Percentiles rank a stretch among this genome's conserved stretches.
Conservation (phyloP, 2,797 vertebrate genomes). For the Urophycis tenuis region DNA sequence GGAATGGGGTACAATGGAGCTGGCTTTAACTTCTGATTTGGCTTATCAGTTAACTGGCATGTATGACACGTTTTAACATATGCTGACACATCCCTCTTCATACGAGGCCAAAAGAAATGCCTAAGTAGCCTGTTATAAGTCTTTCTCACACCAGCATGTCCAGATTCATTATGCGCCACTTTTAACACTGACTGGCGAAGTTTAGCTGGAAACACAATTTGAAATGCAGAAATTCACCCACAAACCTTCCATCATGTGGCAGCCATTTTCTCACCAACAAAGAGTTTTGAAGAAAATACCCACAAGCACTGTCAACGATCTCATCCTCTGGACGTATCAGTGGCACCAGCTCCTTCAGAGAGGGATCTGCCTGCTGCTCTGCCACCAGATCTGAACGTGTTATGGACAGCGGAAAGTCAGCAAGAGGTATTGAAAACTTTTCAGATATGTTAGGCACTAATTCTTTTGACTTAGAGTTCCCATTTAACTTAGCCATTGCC, state of each 20-base stretch:
- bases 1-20: too few species aligned
- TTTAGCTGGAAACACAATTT: neutral
- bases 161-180: neutral
- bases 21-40: too few species aligned
- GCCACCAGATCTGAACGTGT: neutral
- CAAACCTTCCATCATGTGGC: too few species aligned
- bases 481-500: neutral
- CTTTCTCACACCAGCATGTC: too few species aligned
- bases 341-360: too few species aligned
- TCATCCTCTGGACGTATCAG: neutral
- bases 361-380: neutral
- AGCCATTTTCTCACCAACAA: constrained; percentile 6
- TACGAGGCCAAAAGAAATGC: too few species aligned
- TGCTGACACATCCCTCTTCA: too few species aligned
- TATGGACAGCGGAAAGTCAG: neutral
- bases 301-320: constrained; percentile 27
- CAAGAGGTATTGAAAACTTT: neutral
- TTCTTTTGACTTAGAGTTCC: neutral
- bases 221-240: neutral
- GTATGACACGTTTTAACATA: too few species aligned
- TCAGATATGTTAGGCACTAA: neutral
- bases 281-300: too few species aligned
- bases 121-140: too few species aligned
- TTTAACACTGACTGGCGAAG: neutral
- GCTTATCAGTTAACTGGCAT: too few species aligned